Percentiles rank a stretch among this genome's conserved stretches.
These are phyloP conservation scores for Nemurella pictetii DNA, from an alignment of 2,888 invertebrate genomes.

Conservation along the genomic window DNA sequence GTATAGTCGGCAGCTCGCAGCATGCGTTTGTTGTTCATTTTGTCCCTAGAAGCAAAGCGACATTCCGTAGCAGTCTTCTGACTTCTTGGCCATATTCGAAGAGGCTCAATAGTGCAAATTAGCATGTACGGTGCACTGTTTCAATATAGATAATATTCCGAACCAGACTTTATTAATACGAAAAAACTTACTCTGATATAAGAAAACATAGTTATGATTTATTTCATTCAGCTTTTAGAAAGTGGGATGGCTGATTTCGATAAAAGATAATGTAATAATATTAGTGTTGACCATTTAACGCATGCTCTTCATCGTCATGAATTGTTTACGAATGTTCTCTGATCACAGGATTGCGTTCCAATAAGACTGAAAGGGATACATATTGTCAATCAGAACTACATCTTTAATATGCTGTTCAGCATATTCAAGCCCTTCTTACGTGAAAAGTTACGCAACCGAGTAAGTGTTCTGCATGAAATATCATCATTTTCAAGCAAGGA, in stretches of 20 bases:
- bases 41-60: not conserved
- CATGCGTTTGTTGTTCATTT: not conserved
- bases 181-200: too few species aligned
- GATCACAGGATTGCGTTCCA: slow-evolving; percentile 74
- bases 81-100: not conserved
- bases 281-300: too few species aligned
- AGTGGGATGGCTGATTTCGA: too few species aligned
- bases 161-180: too few species aligned
- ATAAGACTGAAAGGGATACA: slow-evolving; percentile 83
- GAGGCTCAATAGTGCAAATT: not conserved
- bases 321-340: slow-evolving; percentile 43
- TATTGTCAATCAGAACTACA: slow-evolving; percentile 82
- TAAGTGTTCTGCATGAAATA: slow-evolving; percentile 50
- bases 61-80: not conserved
- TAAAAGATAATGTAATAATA: too few species aligned
- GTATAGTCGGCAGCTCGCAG: not conserved
- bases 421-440: slow-evolving; percentile 86
- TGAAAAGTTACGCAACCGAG: slow-evolving; percentile 78
- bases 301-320: slow-evolving; percentile 34
- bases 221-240: too few species aligned
- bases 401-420: slow-evolving; percentile 84
- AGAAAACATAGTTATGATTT: too few species aligned
- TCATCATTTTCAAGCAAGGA: not conserved
- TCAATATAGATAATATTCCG: not conserved
- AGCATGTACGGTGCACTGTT: not conserved